Evolutionary conservation across 64 coral and sea anemone species (phyloP).

Genomic region (Exaiptasia diaphana): DNA sequence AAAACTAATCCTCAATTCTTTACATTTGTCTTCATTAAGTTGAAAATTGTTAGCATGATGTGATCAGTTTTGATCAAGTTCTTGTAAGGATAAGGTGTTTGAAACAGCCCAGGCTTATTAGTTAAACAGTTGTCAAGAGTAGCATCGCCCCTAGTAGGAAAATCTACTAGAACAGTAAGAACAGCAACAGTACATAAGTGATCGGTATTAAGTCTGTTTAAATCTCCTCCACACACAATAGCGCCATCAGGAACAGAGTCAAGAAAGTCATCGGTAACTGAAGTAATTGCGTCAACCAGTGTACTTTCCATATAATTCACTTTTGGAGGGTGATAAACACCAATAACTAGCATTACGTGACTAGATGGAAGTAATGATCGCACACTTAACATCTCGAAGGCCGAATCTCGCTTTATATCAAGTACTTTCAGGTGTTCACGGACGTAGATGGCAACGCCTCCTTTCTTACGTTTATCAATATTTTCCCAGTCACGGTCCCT

Average conservation of each 20-base stretch:
- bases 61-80: conserved; percentile 35
- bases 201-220: neutral
- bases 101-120: conserved; percentile 2
- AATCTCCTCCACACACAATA: conserved; percentile 33
- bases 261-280: neutral
- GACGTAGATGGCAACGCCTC: conserved; percentile 23
- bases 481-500: conserved; percentile 18
- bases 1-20: too few relatives aligned
- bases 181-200: neutral
- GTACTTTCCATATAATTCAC: conserved; percentile 1
- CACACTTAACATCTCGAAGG: conserved; percentile 17
- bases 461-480: conserved; percentile 25
- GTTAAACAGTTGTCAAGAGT: conserved; percentile 29
- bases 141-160: conserved; percentile 16
- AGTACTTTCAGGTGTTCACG: conserved; percentile 40
- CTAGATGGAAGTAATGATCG: conserved; percentile 19
- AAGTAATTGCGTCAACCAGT: neutral
- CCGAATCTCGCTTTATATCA: neutral
- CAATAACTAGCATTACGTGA: conserved; percentile 25
- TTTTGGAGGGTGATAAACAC: conserved; percentile 55
- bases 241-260: neutral
- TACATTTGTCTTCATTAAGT: too few relatives aligned
- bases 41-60: too few relatives aligned
- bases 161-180: conserved; percentile 12
- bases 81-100: neutral